Base-by-base conservation (phyloP, 2,888 invertebrate genomes). In the Pilophorus perplexus region DNA sequence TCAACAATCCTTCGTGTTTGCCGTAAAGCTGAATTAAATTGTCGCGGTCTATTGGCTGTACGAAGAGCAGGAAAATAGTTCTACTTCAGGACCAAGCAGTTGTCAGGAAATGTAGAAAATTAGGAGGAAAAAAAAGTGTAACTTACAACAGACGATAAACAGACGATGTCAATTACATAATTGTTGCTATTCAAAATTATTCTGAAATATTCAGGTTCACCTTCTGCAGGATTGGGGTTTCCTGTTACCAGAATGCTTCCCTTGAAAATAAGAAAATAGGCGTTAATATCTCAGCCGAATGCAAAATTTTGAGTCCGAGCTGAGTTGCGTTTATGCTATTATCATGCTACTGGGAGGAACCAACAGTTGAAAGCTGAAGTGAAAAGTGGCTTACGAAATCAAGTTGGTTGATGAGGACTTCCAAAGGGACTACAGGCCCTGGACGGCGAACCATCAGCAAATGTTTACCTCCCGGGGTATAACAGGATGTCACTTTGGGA, bases 1-100 rank as follows among this genome's bases (percentile, higher is more conserved):
- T 86, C 68, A 90, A 80, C 72, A 85, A 77, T 20, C 82, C 80
- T 73, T 90, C 88, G 74, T 90, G 89, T 71, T 86, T 83, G 0
- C 89, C 89, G 75, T 85, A 89, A 33, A 90, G 74, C 68, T 81
- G 79, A 0, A 81, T 76, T 14, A 88, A 73, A 68, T 86, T 84
- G 33, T 81, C 81, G 0, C 80, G 74, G 8, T 83, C 80, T 70
- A 88, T 83, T 1, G 66, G 66, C 66, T 66, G 25, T 10, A 52
- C 50, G 33, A 33, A 12, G 12, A 33, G 12, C 6, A 8, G 33
- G 12, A 33, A 33, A 33, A 33, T 33, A 8, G 6, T 12, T 12
- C 12, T 33, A 33, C 33, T 33, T n/a, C n/a, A n/a, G n/a, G n/a
- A n/a, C n/a, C n/a, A n/a, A n/a, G n/a, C n/a, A n/a, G n/a, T n/a